Base-by-base conservation (phyloP, 2,888 invertebrate genomes). In the Chironomus tentans region DNA sequence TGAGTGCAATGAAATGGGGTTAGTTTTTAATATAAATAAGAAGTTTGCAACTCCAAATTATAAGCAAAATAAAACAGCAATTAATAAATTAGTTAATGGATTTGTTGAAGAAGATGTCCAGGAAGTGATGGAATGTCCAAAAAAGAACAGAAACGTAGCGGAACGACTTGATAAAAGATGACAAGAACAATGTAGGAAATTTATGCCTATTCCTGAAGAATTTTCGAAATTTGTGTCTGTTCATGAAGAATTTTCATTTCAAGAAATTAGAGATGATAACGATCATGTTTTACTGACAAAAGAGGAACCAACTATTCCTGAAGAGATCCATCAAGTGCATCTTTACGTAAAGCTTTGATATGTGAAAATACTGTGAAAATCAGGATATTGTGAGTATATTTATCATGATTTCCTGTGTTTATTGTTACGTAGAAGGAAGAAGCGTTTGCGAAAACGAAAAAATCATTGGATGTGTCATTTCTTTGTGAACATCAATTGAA, bases 281-380 rank as follows among this genome's bases (percentile, higher is more conserved):
- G 88, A 91, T 69, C 85, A 88, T 68, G 81, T 84, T 77, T 83
- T 98, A 77, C 99, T 98, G 1, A 89, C 91, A 47, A 92, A 94
- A 38, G 93, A 93, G 78, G 97, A 98, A 82, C 86, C 99, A 78
- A 92, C 91, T 13, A 94, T 95, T 2, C 90, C 89, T 78, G 97
- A 98, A 86, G 84, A 97, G 62, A 93, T 82, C 82, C 98, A 77
- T 92, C 95, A 4, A 90, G 91, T 10, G 88, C 96, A 38, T 91
- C 91, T 78, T 85, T 99, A 47, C 89, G 91, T 77, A 95, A 92
- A 4, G 90, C 97, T 91, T 94, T 82, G 95, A 98, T 84, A 85
- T 98, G 81, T 98, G 97, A 82, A 96, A 95, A 86, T 90, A 91
- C 82, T 99, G 99, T 85, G 96, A 98, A 85, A 84, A 88, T 77